These are phyloP conservation scores for Antennarius maculatus DNA, from an alignment of 2,797 vertebrate species.

Conservation along the genomic window DNA sequence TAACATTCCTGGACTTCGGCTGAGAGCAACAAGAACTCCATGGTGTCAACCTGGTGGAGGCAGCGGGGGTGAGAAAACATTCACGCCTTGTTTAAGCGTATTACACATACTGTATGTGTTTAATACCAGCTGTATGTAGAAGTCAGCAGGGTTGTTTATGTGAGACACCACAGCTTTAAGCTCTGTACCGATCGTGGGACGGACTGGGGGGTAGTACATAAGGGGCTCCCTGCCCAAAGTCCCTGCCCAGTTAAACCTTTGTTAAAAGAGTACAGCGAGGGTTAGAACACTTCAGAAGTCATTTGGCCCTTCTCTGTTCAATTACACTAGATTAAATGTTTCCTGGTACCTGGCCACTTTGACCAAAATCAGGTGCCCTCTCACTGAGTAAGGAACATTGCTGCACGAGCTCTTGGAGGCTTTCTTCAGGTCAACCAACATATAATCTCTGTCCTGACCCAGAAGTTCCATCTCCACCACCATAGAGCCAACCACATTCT, in stretches of 20 bases:
- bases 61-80: rapidly evolving
- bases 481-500: constrained; percentile 55
- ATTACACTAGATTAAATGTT: not conserved
- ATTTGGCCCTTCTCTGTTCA: not conserved
- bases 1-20: constrained; percentile 79
- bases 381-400: constrained; percentile 68
- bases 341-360: constrained; percentile 76
- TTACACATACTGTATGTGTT: not conserved
- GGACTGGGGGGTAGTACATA: constrained; percentile 66
- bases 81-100: not conserved
- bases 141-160: constrained; percentile 76
- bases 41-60: constrained; percentile 71
- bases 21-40: constrained; percentile 75
- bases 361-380: constrained; percentile 79
- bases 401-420: constrained; percentile 54
- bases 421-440: constrained; percentile 82
- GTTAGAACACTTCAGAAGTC: not conserved
- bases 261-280: not conserved
- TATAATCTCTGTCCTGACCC: constrained; percentile 66
- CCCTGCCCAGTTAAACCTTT: constrained; percentile 76
- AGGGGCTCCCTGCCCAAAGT: constrained; percentile 35
- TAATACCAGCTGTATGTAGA: constrained; percentile 79
- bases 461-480: constrained; percentile 73
- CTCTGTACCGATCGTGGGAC: constrained; percentile 59
- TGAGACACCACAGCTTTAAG: constrained; percentile 75